A percentile compares a stretch with the other conserved stretches of the same genome.
These are phyloP conservation scores for Dermolepida albohirtum DNA, from an alignment of 2,888 invertebrate genomes.

Conservation along the genomic window DNA sequence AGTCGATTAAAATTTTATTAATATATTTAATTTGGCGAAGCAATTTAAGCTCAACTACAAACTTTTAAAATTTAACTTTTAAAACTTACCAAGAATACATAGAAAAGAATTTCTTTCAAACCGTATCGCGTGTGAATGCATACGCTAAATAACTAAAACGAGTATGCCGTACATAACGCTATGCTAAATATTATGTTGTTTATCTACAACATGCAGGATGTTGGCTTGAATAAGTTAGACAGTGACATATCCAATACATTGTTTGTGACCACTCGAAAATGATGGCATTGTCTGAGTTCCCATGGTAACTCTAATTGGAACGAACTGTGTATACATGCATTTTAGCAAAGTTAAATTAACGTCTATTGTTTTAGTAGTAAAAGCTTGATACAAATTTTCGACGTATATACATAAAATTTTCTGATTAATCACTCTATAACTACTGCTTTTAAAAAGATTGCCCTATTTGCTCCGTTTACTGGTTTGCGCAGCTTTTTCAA, in stretches of 20 bases:
- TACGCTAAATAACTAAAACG: not conserved
- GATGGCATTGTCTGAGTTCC: slow-evolving; percentile 45
- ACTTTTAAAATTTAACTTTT: too few species aligned
- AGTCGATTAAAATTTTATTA: too few species aligned
- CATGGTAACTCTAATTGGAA: slow-evolving; percentile 35
- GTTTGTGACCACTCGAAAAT: slow-evolving; percentile 45
- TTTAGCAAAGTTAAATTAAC: slow-evolving; percentile 30
- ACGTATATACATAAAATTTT: slow-evolving; percentile 18
- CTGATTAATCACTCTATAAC: slow-evolving; percentile 8
- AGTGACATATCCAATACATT: slow-evolving; percentile 39
- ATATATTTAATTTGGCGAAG: too few species aligned
- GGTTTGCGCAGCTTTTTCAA: not conserved
- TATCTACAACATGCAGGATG: slow-evolving; percentile 23
- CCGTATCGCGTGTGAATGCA: not conserved
- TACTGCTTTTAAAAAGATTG: slow-evolving; percentile 17
- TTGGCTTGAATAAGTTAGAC: slow-evolving; percentile 37
- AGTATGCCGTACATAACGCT: not conserved
- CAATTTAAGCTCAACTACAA: too few species aligned
- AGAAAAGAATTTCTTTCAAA: too few species aligned
- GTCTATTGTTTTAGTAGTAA: slow-evolving; percentile 37
- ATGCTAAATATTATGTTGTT: slow-evolving; percentile 4
- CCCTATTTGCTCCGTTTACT: not conserved
- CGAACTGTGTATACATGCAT: slow-evolving; percentile 32
- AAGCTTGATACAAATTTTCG: slow-evolving; percentile 5
- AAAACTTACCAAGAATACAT: too few species aligned